phyloP scores from a whole-genome alignment of 2,797 vertebrate genomes.

The Lacerta viridis region DNA sequence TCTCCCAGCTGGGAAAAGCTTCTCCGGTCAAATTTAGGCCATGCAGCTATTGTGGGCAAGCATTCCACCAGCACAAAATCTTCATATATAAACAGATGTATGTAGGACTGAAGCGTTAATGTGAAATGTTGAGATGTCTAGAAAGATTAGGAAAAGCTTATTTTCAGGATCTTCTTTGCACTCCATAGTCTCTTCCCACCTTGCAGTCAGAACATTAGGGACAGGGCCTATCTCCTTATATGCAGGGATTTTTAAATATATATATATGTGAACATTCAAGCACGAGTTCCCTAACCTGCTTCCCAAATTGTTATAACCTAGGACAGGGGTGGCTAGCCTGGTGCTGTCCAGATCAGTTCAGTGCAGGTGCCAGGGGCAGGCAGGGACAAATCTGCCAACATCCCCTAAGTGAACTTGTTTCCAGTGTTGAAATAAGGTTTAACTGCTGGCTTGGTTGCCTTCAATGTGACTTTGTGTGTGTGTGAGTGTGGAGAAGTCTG shows the following conservation, averaged over 20 bases:
- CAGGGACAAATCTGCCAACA: no score
- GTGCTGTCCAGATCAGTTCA: no score
- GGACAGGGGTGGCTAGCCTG: neutral
- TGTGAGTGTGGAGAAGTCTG: no score
- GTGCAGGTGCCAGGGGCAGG: no score
- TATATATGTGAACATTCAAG: neutral
- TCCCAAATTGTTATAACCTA: neutral
- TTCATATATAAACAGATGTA: neutral
- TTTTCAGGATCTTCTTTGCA: neutral
- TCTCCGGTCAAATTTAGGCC: neutral
- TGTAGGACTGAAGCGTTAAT: neutral
- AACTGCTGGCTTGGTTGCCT: no score
- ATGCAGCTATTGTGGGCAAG: neutral
- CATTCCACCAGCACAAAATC: neutral
- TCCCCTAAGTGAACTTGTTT: no score
- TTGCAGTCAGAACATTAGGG: neutral
- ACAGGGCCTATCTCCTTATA: neutral
- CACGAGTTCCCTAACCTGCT: neutral
- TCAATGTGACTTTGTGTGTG: no score
- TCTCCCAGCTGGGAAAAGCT: neutral
- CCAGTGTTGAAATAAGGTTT: no score
- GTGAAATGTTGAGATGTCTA: neutral
- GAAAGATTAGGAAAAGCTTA: neutral
- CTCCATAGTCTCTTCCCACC: neutral
- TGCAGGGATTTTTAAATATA: neutral